These are phyloP conservation scores for Falco novaeseelandiae DNA, from an alignment of 2,797 vertebrate species.

Conservation along the genomic window DNA sequence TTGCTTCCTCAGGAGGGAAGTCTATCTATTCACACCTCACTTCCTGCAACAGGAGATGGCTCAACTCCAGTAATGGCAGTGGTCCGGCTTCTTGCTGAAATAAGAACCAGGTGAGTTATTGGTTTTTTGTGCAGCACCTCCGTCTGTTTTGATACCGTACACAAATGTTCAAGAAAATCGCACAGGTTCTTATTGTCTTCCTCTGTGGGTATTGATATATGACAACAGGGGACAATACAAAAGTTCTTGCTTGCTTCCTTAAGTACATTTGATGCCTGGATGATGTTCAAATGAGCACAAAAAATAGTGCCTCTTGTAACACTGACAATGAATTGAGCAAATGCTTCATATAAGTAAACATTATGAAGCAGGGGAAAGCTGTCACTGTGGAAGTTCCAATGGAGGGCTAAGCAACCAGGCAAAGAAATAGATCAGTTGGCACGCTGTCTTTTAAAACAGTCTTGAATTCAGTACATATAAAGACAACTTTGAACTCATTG, in stretches of 20 bases:
- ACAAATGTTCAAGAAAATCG: not conserved
- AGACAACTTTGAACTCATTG: not conserved
- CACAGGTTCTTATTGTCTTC: not conserved
- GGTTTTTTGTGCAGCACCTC: not conserved
- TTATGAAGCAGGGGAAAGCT: not conserved
- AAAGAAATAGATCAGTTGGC: not conserved
- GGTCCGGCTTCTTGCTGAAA: slow-evolving; percentile 95
- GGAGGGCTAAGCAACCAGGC: not conserved
- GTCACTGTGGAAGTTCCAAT: not conserved
- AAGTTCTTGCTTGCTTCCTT: not conserved
- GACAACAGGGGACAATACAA: not conserved
- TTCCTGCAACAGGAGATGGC: slow-evolving; percentile 96
- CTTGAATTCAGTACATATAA: not conserved
- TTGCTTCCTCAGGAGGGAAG: slow-evolving; percentile 98
- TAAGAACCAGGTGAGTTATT: slow-evolving; percentile 89
- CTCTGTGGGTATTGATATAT: not conserved
- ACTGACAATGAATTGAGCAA: not conserved
- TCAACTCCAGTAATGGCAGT: slow-evolving; percentile 98
- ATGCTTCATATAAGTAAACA: not conserved
- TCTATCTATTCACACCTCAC: slow-evolving; percentile 97
- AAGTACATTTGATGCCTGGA: not conserved
- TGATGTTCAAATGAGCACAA: not conserved
- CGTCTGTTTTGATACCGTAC: not conserved
- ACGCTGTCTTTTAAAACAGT: not conserved
- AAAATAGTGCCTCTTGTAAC: not conserved